Base-by-base conservation (phyloP, 92 coral and sea anemone species). In the Epizoanthus rinbou region DNA sequence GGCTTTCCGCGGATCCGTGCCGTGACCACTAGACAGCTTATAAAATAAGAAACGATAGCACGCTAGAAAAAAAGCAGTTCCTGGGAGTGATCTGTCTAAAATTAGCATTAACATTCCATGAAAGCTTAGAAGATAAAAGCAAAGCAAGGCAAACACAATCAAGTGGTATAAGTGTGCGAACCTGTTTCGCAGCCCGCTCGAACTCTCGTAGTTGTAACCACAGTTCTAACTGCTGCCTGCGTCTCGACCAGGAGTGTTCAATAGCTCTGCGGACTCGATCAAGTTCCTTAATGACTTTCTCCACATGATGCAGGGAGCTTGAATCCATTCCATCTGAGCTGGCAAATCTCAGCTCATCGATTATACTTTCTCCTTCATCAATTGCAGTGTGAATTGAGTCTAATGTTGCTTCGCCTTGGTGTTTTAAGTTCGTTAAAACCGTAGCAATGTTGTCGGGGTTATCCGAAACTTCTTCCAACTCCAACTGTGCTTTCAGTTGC, bases 381-480 rank as follows among this genome's bases (percentile, higher is more conserved):
- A 95, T 95, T 18, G 94, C 94, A 6, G 97, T 94, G 81, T 93
- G 95, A 31, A 95, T 95, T 23, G 95, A 94, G 67, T 95, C 98
- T 28, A 95, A 76, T 0, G 98, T 94, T 0, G 96, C 98, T 86
- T 95, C 98, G 18, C 98, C 97, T 62, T 95, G 94, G 54, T 95
- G 98, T 47, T 94, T 94, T 64, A 95, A 85, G 64, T 94, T 94
- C 21, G 97, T 94, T 15, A 95, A 90, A 41, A 95, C 97, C 39
- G 95, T 94, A 31, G 98, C 98, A 19, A 95, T 95, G 72, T 95
- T 93, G 85, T 97, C 99, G 41, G 99, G 99, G 75, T 97, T 95
- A 84, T 97, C 99, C 22, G 99, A 97, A 28, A 97, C 97, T 33
- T 97, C 99, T 69, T 97, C 99, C 16, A 97, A 88, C 74, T 97